These are phyloP conservation scores for Bradysia coprophila DNA, from an alignment of 1,140 invertebrate genomes.

Conservation along the genomic window DNA sequence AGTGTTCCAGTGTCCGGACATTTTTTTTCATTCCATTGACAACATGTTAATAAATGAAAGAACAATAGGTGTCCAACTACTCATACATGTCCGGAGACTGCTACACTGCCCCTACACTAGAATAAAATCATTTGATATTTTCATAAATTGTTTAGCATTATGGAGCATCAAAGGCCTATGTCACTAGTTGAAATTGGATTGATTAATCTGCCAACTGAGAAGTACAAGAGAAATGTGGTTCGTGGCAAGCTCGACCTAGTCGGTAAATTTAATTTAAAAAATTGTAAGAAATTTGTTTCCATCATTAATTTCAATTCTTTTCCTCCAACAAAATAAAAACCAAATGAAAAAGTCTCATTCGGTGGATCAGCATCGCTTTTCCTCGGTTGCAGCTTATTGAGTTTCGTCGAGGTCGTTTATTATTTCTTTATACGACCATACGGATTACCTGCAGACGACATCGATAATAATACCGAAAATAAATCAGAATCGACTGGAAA, in stretches of 20 bases:
- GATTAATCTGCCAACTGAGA: conserved; percentile 33
- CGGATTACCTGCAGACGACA: conserved; percentile 2
- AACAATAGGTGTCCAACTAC: too few relatives aligned
- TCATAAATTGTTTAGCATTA: not conserved
- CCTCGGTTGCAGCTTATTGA: conserved; percentile 38
- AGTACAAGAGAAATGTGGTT: conserved; percentile 39
- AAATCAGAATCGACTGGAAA: too few relatives aligned
- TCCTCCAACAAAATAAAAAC: not conserved
- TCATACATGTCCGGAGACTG: too few relatives aligned
- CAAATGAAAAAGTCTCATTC: conserved; percentile 30
- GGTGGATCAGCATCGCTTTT: conserved; percentile 40
- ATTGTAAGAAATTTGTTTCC: not conserved
- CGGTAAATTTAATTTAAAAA: conserved; percentile 23
- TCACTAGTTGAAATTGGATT: conserved; percentile 20
- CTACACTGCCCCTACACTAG: too few relatives aligned
- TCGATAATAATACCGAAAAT: not conserved
- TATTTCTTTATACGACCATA: conserved; percentile 28
- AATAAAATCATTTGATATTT: not conserved
- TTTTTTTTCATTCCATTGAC: too few relatives aligned
- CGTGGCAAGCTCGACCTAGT: conserved; percentile 37
- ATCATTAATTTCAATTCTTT: too few relatives aligned
- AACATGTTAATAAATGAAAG: too few relatives aligned
- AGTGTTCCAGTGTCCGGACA: too few relatives aligned
- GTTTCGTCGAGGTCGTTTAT: conserved; percentile 38
- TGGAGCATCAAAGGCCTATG: not conserved